Conservation (phyloP, 2,113 vertebrate genomes). For the Mustela nigripes region DNA sequence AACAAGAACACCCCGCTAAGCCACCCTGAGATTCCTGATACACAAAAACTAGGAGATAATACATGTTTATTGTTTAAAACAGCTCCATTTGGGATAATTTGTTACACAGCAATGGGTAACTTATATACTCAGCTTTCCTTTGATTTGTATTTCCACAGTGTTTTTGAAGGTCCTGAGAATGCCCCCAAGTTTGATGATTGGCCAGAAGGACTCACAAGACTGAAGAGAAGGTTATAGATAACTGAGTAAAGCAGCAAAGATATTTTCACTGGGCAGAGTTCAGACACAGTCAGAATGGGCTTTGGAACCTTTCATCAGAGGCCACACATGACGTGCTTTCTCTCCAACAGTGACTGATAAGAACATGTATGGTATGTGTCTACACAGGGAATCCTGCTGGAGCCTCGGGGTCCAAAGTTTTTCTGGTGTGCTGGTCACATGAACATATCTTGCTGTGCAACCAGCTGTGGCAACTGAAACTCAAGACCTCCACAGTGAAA, state of each 20-base stretch:
- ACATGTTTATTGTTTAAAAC: neutral
- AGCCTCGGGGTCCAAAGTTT: neutral
- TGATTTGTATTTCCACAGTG: neutral
- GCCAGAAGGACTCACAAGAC: neutral
- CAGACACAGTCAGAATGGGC: neutral
- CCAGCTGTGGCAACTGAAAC: neutral
- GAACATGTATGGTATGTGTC: neutral
- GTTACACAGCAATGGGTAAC: neutral
- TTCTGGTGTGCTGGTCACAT: constrained; percentile 35
- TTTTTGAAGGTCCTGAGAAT: neutral
- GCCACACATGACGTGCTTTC: neutral
- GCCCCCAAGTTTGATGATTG: neutral
- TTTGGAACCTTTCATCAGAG: neutral
- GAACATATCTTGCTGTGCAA: neutral
- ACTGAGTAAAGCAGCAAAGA: neutral
- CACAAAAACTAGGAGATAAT: neutral
- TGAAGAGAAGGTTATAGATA: neutral
- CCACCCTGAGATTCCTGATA: neutral
- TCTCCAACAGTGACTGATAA: neutral
- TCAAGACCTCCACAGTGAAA: neutral
- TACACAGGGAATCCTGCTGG: neutral
- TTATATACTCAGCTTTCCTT: constrained; percentile 26
- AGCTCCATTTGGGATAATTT: neutral
- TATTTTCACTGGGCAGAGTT: neutral
- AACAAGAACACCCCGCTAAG: neutral